Evolutionary conservation across 2,888 invertebrate genomes (phyloP).

Genomic region (Schizotus pectinicornis): DNA sequence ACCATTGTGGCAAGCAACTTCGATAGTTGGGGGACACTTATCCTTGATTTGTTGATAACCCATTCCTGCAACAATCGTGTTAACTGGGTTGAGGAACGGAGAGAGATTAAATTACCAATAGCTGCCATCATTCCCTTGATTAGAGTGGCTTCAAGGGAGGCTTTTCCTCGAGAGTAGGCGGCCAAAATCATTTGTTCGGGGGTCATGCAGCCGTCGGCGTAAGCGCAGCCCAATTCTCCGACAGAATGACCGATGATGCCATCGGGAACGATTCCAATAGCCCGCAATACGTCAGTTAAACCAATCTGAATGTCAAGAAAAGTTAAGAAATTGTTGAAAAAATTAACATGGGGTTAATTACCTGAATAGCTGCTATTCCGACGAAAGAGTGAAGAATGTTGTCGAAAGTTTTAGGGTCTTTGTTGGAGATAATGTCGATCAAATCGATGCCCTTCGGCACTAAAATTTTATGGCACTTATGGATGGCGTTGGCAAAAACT

Average conservation of each 20-base stretch:
- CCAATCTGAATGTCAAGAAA: conserved; percentile 53
- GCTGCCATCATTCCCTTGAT: conserved; percentile 89
- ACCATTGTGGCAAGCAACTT: conserved; percentile 82
- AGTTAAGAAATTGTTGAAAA: conserved; percentile 1
- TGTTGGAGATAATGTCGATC: conserved; percentile 64
- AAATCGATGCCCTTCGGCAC: conserved; percentile 68
- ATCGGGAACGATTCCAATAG: conserved; percentile 70
- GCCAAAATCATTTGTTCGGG: conserved; percentile 84
- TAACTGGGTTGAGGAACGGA: background rate
- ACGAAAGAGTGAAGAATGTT: conserved; percentile 75
- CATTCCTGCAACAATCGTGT: conserved; percentile 45
- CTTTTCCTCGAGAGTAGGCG: conserved; percentile 82
- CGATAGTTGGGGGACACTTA: conserved; percentile 71
- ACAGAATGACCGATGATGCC: conserved; percentile 89
- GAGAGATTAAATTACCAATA: conserved; percentile 62
- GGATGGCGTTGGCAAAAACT: conserved; percentile 69
- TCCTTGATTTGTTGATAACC: conserved; percentile 63
- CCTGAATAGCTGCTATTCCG: conserved; percentile 73
- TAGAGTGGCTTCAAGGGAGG: conserved; percentile 73
- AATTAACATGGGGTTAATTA: conserved; percentile 36
- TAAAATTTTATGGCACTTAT: conserved; percentile 64
- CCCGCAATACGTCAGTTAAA: conserved; percentile 64
- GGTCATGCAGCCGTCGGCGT: conserved; percentile 91
- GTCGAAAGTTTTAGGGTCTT: conserved; percentile 66
- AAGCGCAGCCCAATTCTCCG: conserved; percentile 94